Evolutionary conservation across 2,888 invertebrate genomes (phyloP).

Genomic region (Lepas anatifera): DNA sequence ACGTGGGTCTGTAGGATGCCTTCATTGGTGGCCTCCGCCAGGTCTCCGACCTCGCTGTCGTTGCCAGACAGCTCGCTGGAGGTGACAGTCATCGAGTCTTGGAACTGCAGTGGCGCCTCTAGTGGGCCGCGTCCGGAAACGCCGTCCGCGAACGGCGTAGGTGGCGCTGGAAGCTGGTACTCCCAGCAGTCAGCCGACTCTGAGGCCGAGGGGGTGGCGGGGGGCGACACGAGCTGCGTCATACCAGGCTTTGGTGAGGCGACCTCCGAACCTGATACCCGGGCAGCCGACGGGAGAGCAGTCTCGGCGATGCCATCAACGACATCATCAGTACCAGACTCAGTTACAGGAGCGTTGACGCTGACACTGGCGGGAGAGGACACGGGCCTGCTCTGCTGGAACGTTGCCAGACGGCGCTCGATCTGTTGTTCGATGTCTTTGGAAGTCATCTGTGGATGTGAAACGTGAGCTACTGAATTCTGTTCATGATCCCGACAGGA

Average conservation of each 20-base stretch:
- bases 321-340: no score
- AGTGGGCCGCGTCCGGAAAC: not conserved
- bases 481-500: not conserved
- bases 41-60: not conserved
- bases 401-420: not conserved
- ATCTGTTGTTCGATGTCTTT: not conserved
- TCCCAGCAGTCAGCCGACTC: conserved; percentile 37
- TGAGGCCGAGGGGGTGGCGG: not conserved
- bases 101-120: conserved; percentile 11
- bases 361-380: no score
- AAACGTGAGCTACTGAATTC: no score
- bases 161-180: conserved; percentile 47
- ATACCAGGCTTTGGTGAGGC: no score
- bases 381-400: not conserved
- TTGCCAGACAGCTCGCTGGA: not conserved
- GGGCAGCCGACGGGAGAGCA: no score
- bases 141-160: conserved; percentile 43
- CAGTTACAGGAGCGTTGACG: no score
- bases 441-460: not conserved
- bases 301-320: no score
- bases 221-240: not conserved
- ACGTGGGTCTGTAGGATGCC: not conserved
- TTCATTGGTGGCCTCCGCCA: conserved; percentile 2
- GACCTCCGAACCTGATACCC: no score
- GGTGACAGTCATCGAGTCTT: conserved; percentile 1